Evolutionary conservation across 1,140 invertebrate species (phyloP).

Genomic region (Sycophaga agraensis): DNA sequence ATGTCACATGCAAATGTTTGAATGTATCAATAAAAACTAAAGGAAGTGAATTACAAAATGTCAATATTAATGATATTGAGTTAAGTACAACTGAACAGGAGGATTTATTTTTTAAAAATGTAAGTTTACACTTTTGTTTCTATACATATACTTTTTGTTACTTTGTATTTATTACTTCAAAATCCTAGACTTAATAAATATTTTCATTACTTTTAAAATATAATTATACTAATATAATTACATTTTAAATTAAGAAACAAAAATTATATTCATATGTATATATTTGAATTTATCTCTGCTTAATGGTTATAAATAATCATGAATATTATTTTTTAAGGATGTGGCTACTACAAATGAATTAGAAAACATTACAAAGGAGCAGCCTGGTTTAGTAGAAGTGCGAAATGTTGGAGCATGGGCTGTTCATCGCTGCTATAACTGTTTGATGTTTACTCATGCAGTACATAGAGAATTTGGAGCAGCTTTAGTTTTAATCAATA

Average conservation of each 20-base stretch:
- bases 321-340: constrained; percentile 40
- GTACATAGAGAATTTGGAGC: constrained; percentile 57
- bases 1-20: constrained; percentile 56
- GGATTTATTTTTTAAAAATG: constrained; percentile 54
- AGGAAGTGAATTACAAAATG: constrained; percentile 44
- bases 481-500: constrained; percentile 54
- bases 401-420: constrained; percentile 56
- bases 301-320: too few species aligned
- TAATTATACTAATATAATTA: not conserved
- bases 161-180: too few species aligned
- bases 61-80: constrained; percentile 47
- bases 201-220: not conserved
- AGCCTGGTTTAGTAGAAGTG: constrained; percentile 52
- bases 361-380: constrained; percentile 55
- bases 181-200: too few species aligned
- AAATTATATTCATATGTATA: too few species aligned
- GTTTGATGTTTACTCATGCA: constrained; percentile 58
- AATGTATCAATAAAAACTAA: constrained; percentile 57
- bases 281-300: constrained; percentile 3
- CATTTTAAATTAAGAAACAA: too few species aligned
- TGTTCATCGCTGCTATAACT: constrained; percentile 57
- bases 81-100: constrained; percentile 45
- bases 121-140: too few species aligned
- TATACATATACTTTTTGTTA: too few species aligned
- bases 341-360: constrained; percentile 49